Evolutionary conservation across 1,140 invertebrate species (phyloP), one percentile per base, ranked within the genome.

Genomic region (Aphelenchoides fujianensis): DNA sequence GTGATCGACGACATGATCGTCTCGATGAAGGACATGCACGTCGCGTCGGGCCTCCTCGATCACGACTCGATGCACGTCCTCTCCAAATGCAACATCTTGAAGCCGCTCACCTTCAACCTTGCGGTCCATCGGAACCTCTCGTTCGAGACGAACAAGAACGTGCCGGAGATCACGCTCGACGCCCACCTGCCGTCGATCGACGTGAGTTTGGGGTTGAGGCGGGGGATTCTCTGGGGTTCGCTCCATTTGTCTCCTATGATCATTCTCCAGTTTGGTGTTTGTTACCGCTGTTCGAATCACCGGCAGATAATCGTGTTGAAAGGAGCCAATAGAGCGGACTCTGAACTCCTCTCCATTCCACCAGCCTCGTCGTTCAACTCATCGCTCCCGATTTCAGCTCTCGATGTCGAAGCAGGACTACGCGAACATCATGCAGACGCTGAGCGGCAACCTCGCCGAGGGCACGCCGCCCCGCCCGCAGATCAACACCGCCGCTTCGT

Each of bases 121-220:
- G 82, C 88, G 7, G 88, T 96, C 0, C 90, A 90, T 75, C 87
- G 94, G 34, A 96, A 95, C 85, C 86, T 97, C n/a, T 91, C 92
- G 0, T 87, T 89, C 16, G 80, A 85, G n/a, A 93, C 91, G 91
- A 92, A 91, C 82, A 90, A 89, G 27, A 88, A 89, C 2, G 86
- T 91, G 12, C 92, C 94, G 0, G 92, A 94, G 76, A 87, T 95
- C 0, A 91, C 92, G 71, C 88, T 96, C 71, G 89, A 89, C 0
- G 93, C 92, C 27, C 87, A 89, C 64, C 86, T 97, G 70, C 89
- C 91, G 64, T 88, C 88, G 31, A 91, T 95, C 59, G 88, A 89
- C 83, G 90, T 92, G 84, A 87, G 71, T 71, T n/a, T n/a, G n/a
- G n/a, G n/a, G n/a, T n/a, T n/a, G n/a, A n/a, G n/a, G n/a, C n/a